These are phyloP conservation scores for Tetraodon nigroviridis DNA, from an alignment of 2,113 vertebrate species.

Conservation along the genomic window DNA sequence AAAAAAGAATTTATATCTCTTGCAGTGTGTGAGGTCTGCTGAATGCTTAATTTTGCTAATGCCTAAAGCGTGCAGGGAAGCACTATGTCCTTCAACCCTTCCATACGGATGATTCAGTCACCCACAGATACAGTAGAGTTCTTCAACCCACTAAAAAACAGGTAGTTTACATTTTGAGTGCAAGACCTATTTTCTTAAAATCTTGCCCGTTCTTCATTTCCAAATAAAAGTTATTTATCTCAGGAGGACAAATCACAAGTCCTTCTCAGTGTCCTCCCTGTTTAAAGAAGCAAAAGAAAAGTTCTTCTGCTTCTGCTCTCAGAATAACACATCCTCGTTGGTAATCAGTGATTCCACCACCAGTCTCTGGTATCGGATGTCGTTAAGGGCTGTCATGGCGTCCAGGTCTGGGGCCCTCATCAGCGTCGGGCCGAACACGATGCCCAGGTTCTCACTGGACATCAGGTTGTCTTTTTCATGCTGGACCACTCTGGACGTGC, in stretches of 20 bases:
- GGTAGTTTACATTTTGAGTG: not conserved
- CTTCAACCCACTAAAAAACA: constrained; percentile 10
- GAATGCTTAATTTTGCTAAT: not conserved
- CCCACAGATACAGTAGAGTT: not conserved
- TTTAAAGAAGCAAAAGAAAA: not conserved
- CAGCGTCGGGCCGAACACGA: constrained; percentile 81
- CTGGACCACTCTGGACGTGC: constrained; percentile 79
- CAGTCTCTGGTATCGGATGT: constrained; percentile 94
- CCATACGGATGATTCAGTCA: not conserved
- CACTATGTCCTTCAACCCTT: constrained; percentile 2
- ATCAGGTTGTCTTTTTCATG: constrained; percentile 91
- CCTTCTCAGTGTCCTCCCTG: not conserved
- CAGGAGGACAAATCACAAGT: not conserved
- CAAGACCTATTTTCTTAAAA: not conserved
- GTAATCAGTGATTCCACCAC: constrained; percentile 93
- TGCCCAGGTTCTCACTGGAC: constrained; percentile 91
- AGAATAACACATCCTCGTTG: constrained; percentile 94
- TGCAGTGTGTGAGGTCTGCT: not conserved
- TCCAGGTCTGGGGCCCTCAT: constrained; percentile 90
- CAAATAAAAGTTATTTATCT: constrained; percentile 2
- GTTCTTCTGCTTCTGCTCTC: constrained; percentile 35
- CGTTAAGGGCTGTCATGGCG: constrained; percentile 89
- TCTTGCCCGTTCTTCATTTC: constrained; percentile 30
- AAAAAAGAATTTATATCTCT: not conserved
- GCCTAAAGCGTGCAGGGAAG: not conserved